A percentile compares a stretch with the other conserved stretches of the same genome.
These are phyloP conservation scores for Crenuchus spilurus DNA, from an alignment of 2,797 vertebrate species.

Conservation along the genomic window DNA sequence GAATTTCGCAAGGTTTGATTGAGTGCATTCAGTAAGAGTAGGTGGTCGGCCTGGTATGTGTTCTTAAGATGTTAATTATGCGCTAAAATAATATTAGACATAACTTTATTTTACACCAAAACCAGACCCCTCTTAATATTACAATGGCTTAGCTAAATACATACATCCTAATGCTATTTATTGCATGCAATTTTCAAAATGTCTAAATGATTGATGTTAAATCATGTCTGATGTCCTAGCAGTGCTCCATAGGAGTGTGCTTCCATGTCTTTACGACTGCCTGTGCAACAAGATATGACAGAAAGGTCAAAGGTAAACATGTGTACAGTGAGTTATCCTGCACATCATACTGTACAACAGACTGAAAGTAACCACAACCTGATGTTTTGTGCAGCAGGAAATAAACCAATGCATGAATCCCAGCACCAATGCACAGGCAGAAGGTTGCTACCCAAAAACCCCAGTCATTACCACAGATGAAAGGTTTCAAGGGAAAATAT, in stretches of 20 bases:
- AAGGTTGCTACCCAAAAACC: background rate
- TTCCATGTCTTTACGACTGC: background rate
- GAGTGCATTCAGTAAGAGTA: background rate
- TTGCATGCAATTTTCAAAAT: slow-evolving; percentile 3
- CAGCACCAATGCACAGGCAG: background rate
- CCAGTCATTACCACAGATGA: slow-evolving; percentile 12
- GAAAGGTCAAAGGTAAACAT: background rate
- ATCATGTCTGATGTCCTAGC: background rate
- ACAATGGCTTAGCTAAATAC: too few relatives aligned
- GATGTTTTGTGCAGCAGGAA: background rate
- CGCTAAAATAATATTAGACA: background rate
- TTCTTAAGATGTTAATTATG: background rate
- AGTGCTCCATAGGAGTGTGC: background rate
- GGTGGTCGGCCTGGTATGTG: background rate
- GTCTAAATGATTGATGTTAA: too few relatives aligned
- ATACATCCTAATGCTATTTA: too few relatives aligned
- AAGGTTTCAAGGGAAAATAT: background rate
- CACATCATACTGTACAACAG: background rate
- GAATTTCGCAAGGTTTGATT: background rate
- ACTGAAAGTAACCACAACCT: background rate
- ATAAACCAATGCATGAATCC: background rate
- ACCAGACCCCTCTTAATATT: background rate
- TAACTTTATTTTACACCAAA: background rate
- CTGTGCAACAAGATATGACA: background rate
- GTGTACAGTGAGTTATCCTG: background rate